These are phyloP conservation scores for Ciona savignyi DNA, from an alignment of 23 tunicate species.

Conservation along the genomic window DNA sequence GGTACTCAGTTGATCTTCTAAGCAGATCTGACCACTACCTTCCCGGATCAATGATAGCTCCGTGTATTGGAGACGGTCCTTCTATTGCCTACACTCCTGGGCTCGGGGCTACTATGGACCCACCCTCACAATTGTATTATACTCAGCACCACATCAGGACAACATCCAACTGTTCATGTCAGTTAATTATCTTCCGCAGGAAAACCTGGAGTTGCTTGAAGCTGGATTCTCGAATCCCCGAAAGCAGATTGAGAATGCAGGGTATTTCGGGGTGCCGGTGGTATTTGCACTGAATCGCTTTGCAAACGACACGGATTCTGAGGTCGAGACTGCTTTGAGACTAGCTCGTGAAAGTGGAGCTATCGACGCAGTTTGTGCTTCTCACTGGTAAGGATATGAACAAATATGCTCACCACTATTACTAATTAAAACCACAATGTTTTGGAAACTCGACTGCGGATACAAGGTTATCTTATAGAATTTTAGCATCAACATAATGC, in stretches of 20 bases:
- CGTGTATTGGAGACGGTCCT: no score
- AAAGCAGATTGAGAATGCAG: conserved; percentile 96
- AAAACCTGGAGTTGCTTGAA: conserved; percentile 73
- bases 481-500: background rate
- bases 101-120: no score
- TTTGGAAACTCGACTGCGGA: background rate
- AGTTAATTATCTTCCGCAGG: no score
- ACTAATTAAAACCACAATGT: background rate
- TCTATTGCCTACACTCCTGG: no score
- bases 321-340: conserved; percentile 59
- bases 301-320: conserved; percentile 69
- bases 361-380: conserved; percentile 79
- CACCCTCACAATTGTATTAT: no score
- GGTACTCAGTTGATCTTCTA: no score
- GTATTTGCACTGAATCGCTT: conserved; percentile 96
- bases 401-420: background rate
- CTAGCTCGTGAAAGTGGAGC: conserved; percentile 90
- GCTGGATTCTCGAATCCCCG: conserved; percentile 93
- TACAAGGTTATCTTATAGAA: background rate
- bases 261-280: conserved; percentile 85
- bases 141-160: no score
- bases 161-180: no score
- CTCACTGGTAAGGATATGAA: conserved; percentile 59
- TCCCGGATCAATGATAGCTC: no score
- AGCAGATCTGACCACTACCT: no score